A percentile compares a stretch with the other conserved stretches of the same genome.
Conservation (phyloP, 2,113 vertebrate genomes). For the Atrichornis clamosus region DNA sequence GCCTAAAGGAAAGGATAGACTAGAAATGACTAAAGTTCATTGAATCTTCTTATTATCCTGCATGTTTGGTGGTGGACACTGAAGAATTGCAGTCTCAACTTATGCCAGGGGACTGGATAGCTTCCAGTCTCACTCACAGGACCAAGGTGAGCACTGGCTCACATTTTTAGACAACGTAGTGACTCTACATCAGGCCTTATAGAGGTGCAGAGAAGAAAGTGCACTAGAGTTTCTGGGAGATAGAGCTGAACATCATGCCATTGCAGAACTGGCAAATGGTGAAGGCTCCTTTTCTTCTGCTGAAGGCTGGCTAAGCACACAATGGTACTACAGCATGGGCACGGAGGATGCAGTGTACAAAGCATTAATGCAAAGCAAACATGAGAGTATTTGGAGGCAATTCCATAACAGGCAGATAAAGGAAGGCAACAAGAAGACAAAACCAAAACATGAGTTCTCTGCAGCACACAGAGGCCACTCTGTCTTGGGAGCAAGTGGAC, state of each 20-base stretch:
- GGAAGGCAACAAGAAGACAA: background rate
- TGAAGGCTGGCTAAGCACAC: background rate
- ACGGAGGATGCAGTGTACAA: background rate
- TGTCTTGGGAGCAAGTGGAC: background rate
- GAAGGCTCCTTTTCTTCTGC: background rate
- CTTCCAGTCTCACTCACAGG: background rate
- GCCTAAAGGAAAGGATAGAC: background rate
- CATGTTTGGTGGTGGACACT: background rate
- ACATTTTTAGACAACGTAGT: background rate
- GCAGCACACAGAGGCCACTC: background rate
- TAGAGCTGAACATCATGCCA: background rate
- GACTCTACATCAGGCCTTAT: background rate
- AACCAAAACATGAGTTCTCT: background rate
- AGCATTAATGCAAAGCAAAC: background rate
- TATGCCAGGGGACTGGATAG: background rate
- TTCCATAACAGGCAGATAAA: background rate
- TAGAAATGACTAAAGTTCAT: background rate
- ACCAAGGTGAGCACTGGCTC: background rate
- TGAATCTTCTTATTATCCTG: background rate
- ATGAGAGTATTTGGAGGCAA: background rate
- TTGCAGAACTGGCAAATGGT: background rate
- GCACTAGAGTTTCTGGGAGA: background rate
- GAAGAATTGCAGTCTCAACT: background rate
- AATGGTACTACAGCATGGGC: background rate
- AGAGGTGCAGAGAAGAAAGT: background rate